phyloP scores from a whole-genome alignment of 2,113 vertebrate species.

The Erythrolamprus reginae region DNA sequence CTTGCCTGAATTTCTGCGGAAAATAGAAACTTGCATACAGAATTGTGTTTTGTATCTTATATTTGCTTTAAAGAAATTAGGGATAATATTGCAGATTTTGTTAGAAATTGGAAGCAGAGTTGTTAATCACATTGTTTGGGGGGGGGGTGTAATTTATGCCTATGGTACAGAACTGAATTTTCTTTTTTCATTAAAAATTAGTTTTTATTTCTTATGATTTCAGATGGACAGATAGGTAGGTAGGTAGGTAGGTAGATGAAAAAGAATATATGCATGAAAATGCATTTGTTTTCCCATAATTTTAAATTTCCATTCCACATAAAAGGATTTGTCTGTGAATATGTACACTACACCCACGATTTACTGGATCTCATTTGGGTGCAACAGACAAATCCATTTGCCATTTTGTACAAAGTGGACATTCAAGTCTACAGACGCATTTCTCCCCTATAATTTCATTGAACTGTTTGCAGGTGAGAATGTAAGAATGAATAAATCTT shows the following conservation, averaged over 20 bases:
- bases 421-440: background rate
- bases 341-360: background rate
- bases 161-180: background rate
- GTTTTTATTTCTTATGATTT: background rate
- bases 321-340: background rate
- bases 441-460: background rate
- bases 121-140: background rate
- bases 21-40: background rate
- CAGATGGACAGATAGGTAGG: too few species aligned
- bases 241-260: background rate
- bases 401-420: background rate
- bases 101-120: background rate
- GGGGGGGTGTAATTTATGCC: background rate
- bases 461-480: background rate
- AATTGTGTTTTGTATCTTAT: background rate
- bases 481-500: background rate
- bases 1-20: background rate
- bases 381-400: background rate
- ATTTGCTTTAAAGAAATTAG: background rate
- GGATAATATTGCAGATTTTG: background rate
- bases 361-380: background rate
- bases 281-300: background rate
- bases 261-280: background rate
- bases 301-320: background rate
- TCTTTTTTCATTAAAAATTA: background rate